A percentile compares a stretch with the other conserved stretches of the same genome.
Evolutionary conservation across 2,888 invertebrate genomes (phyloP).

Genomic region (Xanthorhoe spadicearia): DNA sequence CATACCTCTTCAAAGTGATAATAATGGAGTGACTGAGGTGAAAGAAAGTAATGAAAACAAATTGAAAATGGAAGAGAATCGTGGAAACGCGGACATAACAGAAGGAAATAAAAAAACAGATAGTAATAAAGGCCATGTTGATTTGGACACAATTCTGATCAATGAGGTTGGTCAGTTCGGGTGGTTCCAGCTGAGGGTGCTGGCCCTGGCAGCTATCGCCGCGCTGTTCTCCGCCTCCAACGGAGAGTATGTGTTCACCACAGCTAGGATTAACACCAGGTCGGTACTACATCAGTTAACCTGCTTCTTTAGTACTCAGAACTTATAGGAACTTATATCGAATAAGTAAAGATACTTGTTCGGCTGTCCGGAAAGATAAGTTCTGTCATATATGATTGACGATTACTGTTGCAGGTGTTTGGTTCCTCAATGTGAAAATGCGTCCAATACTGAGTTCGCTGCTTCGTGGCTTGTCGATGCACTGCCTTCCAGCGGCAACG

Average conservation of each 20-base stretch:
- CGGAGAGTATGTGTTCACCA: conserved; percentile 70
- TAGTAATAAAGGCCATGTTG: conserved; percentile 45
- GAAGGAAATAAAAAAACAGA: neutral
- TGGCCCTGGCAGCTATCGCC: conserved; percentile 54
- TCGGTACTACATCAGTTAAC: conserved; percentile 37
- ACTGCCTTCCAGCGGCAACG: conserved; percentile 59
- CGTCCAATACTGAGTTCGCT: conserved; percentile 51
- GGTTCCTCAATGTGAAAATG: conserved; percentile 63
- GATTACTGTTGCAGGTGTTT: conserved; percentile 53
- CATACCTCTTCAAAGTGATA: neutral
- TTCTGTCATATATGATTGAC: neutral
- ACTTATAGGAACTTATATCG: too few species aligned
- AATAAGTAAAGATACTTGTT: too few species aligned
- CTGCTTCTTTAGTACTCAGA: neutral
- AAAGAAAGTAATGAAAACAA: neutral
- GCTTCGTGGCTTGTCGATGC: conserved; percentile 77
- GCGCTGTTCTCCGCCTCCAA: conserved; percentile 63
- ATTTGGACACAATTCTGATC: conserved; percentile 65
- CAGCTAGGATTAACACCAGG: conserved; percentile 69
- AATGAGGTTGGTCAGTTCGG: conserved; percentile 75
- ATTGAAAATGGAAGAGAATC: neutral
- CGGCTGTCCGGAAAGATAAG: neutral
- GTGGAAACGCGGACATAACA: too few species aligned
- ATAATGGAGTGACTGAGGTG: neutral
- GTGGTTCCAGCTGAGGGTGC: conserved; percentile 59